These are phyloP conservation scores for Puntigrus tetrazona DNA, from an alignment of 2,113 vertebrate genomes.

Conservation along the genomic window DNA sequence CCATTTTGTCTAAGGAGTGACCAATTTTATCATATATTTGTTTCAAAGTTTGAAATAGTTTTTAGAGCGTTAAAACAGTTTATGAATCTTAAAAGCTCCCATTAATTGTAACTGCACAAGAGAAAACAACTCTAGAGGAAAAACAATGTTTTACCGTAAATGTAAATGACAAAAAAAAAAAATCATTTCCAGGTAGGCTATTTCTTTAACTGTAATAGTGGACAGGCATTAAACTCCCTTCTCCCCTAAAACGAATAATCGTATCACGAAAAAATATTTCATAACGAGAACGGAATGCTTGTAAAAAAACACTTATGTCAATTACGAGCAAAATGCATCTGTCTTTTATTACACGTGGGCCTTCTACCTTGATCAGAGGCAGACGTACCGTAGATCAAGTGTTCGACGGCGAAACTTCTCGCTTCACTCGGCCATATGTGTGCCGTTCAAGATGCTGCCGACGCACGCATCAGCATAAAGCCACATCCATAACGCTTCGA, in stretches of 20 bases:
- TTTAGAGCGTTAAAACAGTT: too few species aligned
- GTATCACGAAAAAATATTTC: background rate
- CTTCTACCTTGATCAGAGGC: conserved; percentile 11
- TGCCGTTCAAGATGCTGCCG: conserved; percentile 2
- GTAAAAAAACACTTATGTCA: background rate
- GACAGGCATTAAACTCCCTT: background rate
- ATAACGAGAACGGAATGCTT: background rate
- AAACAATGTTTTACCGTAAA: background rate
- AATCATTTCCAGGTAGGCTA: background rate
- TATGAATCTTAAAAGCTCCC: too few species aligned
- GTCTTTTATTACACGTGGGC: background rate
- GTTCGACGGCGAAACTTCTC: conserved; percentile 17
- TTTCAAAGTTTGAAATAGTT: background rate
- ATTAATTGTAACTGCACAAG: background rate
- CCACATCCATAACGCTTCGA: conserved; percentile 16
- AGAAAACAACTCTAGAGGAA: background rate
- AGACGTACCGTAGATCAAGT: conserved; percentile 15
- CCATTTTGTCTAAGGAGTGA: conserved; percentile 21
- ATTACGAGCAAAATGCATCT: background rate
- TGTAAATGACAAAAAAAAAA: background rate
- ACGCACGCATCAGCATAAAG: conserved; percentile 25
- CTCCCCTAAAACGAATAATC: background rate
- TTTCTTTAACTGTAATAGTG: conserved; percentile 47
- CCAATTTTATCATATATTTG: background rate
- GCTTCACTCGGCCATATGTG: conserved; percentile 21